Conservation (phyloP, 2,797 vertebrate species). For the Microctenopoma lineatum region DNA sequence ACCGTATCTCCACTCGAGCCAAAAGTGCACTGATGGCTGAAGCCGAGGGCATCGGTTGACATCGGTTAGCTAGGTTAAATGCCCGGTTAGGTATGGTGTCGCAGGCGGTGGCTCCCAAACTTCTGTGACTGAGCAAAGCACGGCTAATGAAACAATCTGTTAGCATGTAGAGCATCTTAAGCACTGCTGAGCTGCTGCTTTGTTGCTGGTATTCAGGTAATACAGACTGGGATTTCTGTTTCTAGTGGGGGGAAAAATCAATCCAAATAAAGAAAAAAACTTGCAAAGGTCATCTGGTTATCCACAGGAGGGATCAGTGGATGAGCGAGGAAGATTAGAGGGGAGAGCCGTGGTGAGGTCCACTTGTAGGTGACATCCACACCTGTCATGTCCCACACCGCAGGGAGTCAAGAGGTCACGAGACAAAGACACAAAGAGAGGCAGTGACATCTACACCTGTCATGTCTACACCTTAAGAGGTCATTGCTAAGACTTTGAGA, state of each 20-base stretch:
- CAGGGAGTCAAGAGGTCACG: conserved; percentile 57
- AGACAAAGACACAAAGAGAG: conserved; percentile 32
- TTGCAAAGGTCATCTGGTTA: conserved; percentile 46
- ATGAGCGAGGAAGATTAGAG: conserved; percentile 39
- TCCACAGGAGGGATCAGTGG: conserved; percentile 21
- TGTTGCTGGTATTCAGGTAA: not conserved
- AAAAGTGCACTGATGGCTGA: conserved; percentile 54
- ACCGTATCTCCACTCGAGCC: conserved; percentile 47
- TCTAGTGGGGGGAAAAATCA: not conserved
- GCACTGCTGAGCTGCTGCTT: too few relatives aligned
- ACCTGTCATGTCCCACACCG: conserved; percentile 59
- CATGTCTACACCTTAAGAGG: conserved; percentile 65
- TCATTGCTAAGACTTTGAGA: conserved; percentile 61
- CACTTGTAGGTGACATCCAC: conserved; percentile 62
- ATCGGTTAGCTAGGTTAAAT: conserved; percentile 29
- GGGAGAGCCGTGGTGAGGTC: conserved; percentile 34
- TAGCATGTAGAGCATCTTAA: too few relatives aligned
- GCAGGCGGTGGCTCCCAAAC: conserved; percentile 19
- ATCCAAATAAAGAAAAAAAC: conserved; percentile 11
- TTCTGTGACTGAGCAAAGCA: not conserved
- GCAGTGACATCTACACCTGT: conserved; percentile 62
- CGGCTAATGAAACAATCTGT: not conserved
- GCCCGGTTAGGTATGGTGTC: not conserved
- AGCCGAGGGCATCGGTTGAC: conserved; percentile 24
- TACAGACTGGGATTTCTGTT: not conserved